Evolutionary conservation across 2,113 vertebrate species (phyloP), one percentile per base, ranked within the genome.

Genomic region (Cebidichthys violaceus): DNA sequence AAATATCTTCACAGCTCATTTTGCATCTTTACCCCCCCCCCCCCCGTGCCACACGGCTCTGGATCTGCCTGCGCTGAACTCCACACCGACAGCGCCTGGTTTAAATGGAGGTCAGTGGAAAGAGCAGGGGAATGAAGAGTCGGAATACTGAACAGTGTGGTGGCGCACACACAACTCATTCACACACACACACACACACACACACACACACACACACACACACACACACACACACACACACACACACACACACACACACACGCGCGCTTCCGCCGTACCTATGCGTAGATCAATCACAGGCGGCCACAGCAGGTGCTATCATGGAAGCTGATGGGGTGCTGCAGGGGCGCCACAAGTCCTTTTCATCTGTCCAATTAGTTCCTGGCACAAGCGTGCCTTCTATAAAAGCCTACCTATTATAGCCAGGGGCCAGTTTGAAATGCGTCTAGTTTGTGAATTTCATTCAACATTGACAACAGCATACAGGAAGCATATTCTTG

Each of bases 281-380:
- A 45, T 64, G 13, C 4, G 2, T 11, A 66, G 65, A 77, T 84
- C 65, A 72, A 7, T 79, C 59, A 61, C 41, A 79, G 70, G 33
- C 74, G 83, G 60, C 66, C 85, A 69, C 86, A 79, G 77, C 70
- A 37, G 78, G 85, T 59, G 75, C 47, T 66, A 66, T 86, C 72
- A 83, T 70, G 41, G 50, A 73, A 83, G 76, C 55, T 75, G 80
- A 86, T 82, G 69, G 67, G 77, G 64, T 70, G 64, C 29, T 72
- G 80, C 61, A 43, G 50, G n/a, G 24, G 71, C 37, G 0, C 54
- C 57, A 59, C 55, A 10, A 69, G 74, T 74, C 15, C 81, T 85
- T 88, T 33, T 86, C 71, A 88, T 83, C 77, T 78, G 72, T 77
- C 78, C 85, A 88, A 89, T 91, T 89, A 88, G 73, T 67, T 61